phyloP scores from a whole-genome alignment of 1,140 invertebrate genomes.

The Pachypsylla venusta region DNA sequence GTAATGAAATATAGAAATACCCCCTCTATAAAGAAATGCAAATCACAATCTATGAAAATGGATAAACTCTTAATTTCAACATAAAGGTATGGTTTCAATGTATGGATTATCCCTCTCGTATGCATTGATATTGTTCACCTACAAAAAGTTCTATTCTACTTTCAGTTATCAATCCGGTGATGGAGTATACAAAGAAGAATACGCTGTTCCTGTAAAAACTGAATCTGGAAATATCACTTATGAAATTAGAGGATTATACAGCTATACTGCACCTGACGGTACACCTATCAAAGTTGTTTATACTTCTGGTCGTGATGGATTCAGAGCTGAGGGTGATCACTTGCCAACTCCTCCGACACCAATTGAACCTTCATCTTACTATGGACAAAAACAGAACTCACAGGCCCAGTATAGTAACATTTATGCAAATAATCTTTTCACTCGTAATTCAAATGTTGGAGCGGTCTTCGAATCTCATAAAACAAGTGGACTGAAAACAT shows the following conservation, averaged over 20 bases:
- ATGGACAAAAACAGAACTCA: background rate
- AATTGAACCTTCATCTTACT: background rate
- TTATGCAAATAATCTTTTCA: background rate
- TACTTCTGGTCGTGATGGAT: slow-evolving; percentile 57
- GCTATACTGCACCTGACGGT: slow-evolving; percentile 48
- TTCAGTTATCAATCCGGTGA: background rate
- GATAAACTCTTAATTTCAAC: too few relatives aligned
- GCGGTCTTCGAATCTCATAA: background rate
- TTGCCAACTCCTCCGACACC: slow-evolving; percentile 31
- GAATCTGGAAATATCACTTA: background rate
- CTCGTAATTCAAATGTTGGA: background rate
- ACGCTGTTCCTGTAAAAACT: background rate
- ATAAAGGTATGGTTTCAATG: too few relatives aligned
- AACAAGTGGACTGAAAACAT: background rate
- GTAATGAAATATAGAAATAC: too few relatives aligned
- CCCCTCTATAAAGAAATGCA: too few relatives aligned
- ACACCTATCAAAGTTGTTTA: slow-evolving; percentile 44
- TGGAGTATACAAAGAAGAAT: background rate
- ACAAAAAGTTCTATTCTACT: too few relatives aligned
- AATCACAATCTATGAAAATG: too few relatives aligned
- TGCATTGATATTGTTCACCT: too few relatives aligned
- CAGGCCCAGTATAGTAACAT: too few relatives aligned
- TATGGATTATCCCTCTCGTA: too few relatives aligned
- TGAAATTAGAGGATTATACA: slow-evolving; percentile 46
- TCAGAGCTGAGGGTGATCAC: slow-evolving; percentile 47